Conservation (phyloP, 1,140 invertebrate genomes). For the Dendrolimus kikuchii region DNA sequence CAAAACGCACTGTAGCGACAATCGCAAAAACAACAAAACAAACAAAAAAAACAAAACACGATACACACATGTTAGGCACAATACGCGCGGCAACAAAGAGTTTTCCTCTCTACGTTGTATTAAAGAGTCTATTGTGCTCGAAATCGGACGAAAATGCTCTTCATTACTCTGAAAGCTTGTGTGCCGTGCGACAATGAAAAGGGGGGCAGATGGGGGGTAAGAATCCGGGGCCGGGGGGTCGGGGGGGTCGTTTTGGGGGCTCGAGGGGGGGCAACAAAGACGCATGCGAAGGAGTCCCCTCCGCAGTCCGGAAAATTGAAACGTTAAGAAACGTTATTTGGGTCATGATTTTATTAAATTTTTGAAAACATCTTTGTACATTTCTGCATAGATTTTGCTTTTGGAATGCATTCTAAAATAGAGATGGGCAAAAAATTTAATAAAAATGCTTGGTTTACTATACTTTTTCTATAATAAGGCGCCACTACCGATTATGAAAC, state of each 20-base stretch:
- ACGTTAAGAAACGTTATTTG: constrained; percentile 66
- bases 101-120: constrained; percentile 66
- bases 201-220: constrained; percentile 8
- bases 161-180: constrained; percentile 70
- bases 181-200: constrained; percentile 57
- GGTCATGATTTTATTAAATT: constrained; percentile 69
- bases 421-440: too few relatives aligned
- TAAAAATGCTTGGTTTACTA: too few relatives aligned
- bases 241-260: constrained; percentile 10
- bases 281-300: constrained; percentile 39
- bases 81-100: constrained; percentile 54
- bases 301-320: constrained; percentile 69
- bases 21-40: constrained; percentile 54
- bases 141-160: constrained; percentile 71
- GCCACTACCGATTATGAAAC: too few relatives aligned
- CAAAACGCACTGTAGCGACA: constrained; percentile 39
- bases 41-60: constrained; percentile 44
- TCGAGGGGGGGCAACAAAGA: constrained; percentile 42
- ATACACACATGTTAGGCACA: constrained; percentile 57
- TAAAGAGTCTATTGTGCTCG: constrained; percentile 59
- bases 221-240: background rate
- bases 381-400: constrained; percentile 4
- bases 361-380: constrained; percentile 52
- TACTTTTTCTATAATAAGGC: too few relatives aligned
- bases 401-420: constrained; percentile 2